Evolutionary conservation across 2,888 invertebrate genomes (phyloP).

Genomic region (Ditula angustiorana): DNA sequence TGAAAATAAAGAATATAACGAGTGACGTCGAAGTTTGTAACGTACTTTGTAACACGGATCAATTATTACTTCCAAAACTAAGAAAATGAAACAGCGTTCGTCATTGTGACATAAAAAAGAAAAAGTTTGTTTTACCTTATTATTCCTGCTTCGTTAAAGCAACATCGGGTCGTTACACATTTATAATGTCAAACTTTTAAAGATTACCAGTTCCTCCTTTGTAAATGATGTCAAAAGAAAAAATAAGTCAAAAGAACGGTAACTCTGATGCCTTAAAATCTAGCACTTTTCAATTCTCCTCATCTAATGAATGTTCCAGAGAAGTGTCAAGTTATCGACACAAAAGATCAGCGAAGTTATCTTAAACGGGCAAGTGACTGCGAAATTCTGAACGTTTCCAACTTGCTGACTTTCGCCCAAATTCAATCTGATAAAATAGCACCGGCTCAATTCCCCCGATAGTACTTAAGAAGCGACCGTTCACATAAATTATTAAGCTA

Average conservation of each 20-base stretch:
- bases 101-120: background rate
- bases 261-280: background rate
- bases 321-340: constrained; percentile 33
- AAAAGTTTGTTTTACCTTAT: background rate
- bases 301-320: constrained; percentile 17
- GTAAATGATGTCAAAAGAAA: background rate
- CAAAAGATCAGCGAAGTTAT: constrained; percentile 26
- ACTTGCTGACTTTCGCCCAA: constrained; percentile 38
- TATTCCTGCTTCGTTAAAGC: background rate
- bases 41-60: background rate
- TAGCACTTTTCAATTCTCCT: constrained; percentile 5
- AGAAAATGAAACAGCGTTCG: background rate
- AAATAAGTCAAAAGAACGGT: background rate
- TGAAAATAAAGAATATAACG: background rate
- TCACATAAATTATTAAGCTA: constrained; percentile 27
- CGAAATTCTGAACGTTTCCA: constrained; percentile 36
- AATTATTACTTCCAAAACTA: background rate
- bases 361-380: constrained; percentile 33
- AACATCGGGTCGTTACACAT: background rate
- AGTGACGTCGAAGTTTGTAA: background rate
- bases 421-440: constrained; percentile 40
- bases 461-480: constrained; percentile 26
- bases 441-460: constrained; percentile 34
- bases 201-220: background rate
- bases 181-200: background rate